Evolutionary conservation across 2,888 invertebrate genomes (phyloP), one percentile per base, ranked within the genome.

Genomic region (Dryadula phaetusa): DNA sequence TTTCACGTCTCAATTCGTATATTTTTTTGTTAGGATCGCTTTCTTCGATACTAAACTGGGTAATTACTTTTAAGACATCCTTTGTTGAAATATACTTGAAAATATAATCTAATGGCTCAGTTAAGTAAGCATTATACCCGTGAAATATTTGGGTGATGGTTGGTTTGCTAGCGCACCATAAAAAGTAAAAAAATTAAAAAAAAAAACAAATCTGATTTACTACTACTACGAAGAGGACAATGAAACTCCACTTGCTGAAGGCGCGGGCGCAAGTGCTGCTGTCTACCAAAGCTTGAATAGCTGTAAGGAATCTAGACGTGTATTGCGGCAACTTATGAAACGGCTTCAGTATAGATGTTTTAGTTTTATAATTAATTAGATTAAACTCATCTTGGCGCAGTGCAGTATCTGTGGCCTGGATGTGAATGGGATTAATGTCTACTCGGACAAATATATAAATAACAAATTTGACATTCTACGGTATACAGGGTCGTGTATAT

Each of bases 31-130:
- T 70, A 74, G 72, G 74, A 75, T 73, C 71, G 83, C 88, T 88
- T 86, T 89, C 89, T 79, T 83, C 81, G 74, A 69, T 70, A 80
- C 83, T 82, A 82, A 77, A 75, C 72, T 72, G 67, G 67, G 70
- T 74, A 73, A 76, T 77, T 78, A 80, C 78, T 80, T 81, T 77
- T 74, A 73, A 75, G 75, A 70, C 71, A 74, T 74, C 77, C 76
- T 74, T 74, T 67, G 72, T 71, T 74, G 63, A 64, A 68, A 65
- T 69, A 73, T 67, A 66, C 49, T 46, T 28, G 52, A 54, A 66
- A 53, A 42, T 22, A 25, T 10, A 40, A 56, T 61, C 44, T 60
- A 12, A 37, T 56, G n/a, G 37, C 44, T 12, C 42, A 16, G 53
- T 42, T 56, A 49, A 56, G 16, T 54, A 56, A 60, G 56, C 62